Evolutionary conservation across 2,113 vertebrate species (phyloP).

Genomic region (Oreochromis spilurus): DNA sequence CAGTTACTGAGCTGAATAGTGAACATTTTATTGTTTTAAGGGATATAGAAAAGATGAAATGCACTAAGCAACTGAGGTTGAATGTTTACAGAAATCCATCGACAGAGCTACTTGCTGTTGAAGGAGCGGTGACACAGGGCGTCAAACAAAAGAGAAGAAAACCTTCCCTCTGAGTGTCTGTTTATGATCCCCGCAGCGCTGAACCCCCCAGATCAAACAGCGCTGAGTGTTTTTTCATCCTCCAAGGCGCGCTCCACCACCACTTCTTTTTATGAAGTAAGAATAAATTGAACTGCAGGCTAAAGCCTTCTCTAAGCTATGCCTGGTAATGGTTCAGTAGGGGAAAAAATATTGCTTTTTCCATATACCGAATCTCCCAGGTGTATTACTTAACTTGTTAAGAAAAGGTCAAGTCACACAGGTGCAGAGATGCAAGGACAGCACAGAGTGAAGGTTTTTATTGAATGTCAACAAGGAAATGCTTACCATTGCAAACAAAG

Average conservation of each 20-base stretch:
- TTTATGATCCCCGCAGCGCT: constrained; percentile 9
- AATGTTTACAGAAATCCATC: not conserved
- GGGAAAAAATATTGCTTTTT: constrained; percentile 22
- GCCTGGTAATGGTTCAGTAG: constrained; percentile 8
- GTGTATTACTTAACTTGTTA: constrained; percentile 50
- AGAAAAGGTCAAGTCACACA: constrained; percentile 38
- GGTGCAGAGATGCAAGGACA: not conserved
- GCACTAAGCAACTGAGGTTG: not conserved
- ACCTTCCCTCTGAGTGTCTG: not conserved
- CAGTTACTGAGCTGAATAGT: not conserved
- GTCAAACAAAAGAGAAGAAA: not conserved
- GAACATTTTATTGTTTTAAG: not conserved
- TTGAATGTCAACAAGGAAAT: constrained; percentile 5
- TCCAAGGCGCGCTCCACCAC: not conserved
- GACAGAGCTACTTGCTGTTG: not conserved
- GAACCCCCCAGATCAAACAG: constrained; percentile 19
- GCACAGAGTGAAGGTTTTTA: constrained; percentile 9
- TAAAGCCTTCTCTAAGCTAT: constrained; percentile 8
- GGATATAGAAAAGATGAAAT: not conserved
- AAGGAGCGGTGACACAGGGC: not conserved
- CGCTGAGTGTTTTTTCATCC: constrained; percentile 4
- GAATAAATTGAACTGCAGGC: constrained; percentile 46
- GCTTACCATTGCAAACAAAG: not conserved
- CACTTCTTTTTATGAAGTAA: constrained; percentile 34
- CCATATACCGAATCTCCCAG: constrained; percentile 3